phyloP scores from a whole-genome alignment of 2,888 invertebrate genomes.

The Proisotoma minuta region DNA sequence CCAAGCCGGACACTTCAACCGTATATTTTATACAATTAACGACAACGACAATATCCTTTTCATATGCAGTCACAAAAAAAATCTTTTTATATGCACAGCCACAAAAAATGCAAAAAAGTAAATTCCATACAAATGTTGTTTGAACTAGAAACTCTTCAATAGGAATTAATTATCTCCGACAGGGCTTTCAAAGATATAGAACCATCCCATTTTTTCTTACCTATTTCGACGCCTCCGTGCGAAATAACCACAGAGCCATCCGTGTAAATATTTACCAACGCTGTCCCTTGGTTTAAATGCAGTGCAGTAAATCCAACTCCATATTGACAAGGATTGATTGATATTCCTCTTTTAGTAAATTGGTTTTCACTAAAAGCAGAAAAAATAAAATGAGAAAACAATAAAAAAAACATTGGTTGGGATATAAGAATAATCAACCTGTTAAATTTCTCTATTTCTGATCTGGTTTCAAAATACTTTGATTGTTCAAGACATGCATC shows the following conservation, averaged over 20 bases:
- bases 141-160: no score
- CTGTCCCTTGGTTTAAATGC: conserved; percentile 51
- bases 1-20: no score
- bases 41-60: no score
- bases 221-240: conserved; percentile 56
- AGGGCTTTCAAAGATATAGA: no score
- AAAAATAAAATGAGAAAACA: background rate
- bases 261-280: conserved; percentile 53
- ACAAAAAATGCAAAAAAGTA: no score
- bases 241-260: conserved; percentile 55
- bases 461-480: conserved; percentile 60
- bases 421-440: conserved; percentile 48
- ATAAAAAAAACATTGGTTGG: background rate
- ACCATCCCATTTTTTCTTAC: no score
- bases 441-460: conserved; percentile 65
- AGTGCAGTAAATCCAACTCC: conserved; percentile 48
- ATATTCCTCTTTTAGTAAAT: conserved; percentile 52
- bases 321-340: conserved; percentile 50
- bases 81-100: no score
- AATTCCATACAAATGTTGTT: no score
- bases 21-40: no score
- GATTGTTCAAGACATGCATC: conserved; percentile 68
- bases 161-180: no score
- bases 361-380: conserved; percentile 47
- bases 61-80: no score